Evolutionary conservation across 2,113 vertebrate species (phyloP).

Genomic region (Tachycineta bicolor): DNA sequence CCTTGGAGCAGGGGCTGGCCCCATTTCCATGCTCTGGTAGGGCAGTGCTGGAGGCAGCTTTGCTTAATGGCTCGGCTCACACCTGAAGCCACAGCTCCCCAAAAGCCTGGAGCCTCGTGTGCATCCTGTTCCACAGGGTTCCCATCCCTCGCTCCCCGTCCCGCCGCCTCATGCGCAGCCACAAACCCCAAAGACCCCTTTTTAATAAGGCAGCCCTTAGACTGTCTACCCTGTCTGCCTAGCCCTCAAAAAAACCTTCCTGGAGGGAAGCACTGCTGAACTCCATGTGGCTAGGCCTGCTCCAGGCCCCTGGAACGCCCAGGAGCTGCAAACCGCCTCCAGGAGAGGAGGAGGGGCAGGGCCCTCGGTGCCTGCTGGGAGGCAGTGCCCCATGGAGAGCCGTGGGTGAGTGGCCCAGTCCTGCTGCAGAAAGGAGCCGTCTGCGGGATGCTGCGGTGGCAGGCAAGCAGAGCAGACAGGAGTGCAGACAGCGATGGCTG

Average conservation of each 20-base stretch:
- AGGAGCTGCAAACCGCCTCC: neutral
- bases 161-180: fast-evolving
- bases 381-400: neutral
- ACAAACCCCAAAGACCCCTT: neutral
- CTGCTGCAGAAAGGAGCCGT: fast-evolving
- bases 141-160: neutral
- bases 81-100: neutral
- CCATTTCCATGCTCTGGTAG: neutral
- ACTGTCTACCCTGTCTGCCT: neutral
- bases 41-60: neutral
- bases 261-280: fast-evolving
- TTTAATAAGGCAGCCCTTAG: neutral
- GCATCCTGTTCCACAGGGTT: neutral
- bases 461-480: neutral
- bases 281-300: neutral
- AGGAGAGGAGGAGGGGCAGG: neutral
- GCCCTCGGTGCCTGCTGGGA: fast-evolving
- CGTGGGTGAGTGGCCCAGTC: neutral
- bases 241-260: neutral
- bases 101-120: neutral
- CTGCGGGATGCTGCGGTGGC: neutral
- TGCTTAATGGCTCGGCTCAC: neutral
- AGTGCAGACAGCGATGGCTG: slow-evolving; percentile 6
- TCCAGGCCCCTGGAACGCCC: neutral
- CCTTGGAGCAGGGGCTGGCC: neutral